These are phyloP conservation scores for Bombylius discolor DNA, from an alignment of 2,888 invertebrate genomes.

Conservation along the genomic window DNA sequence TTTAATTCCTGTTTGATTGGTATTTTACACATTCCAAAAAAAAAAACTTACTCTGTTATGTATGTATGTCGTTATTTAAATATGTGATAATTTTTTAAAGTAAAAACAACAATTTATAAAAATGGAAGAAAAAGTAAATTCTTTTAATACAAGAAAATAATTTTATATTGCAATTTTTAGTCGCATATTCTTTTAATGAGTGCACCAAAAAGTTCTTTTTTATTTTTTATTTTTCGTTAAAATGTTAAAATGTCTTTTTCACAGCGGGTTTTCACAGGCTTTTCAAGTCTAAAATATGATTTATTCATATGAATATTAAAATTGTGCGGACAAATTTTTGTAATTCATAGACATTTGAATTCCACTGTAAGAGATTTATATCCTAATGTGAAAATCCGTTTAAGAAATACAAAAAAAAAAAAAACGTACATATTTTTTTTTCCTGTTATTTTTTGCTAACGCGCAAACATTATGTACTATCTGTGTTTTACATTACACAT, in stretches of 20 bases:
- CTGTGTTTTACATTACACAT: background rate
- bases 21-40: no score
- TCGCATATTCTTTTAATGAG: background rate
- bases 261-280: background rate
- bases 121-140: no score
- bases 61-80: no score
- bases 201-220: background rate
- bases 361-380: conserved; percentile 10
- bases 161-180: background rate
- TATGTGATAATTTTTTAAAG: no score
- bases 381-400: conserved; percentile 11
- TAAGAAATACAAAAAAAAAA: background rate
- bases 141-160: no score
- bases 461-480: background rate
- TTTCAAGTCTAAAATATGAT: conserved; percentile 3
- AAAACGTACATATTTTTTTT: no score
- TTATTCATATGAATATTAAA: conserved; percentile 12
- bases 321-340: conserved; percentile 13
- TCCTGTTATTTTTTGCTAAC: conserved; percentile 6
- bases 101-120: no score
- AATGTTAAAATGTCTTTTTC: background rate
- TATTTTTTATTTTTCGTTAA: background rate
- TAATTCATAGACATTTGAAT: conserved; percentile 13
- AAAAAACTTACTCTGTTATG: no score
- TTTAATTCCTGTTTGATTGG: no score